Percentiles rank a stretch among this genome's conserved stretches.
Conservation (phyloP, 2,888 invertebrate genomes). For the Leucozona laternaria region DNA sequence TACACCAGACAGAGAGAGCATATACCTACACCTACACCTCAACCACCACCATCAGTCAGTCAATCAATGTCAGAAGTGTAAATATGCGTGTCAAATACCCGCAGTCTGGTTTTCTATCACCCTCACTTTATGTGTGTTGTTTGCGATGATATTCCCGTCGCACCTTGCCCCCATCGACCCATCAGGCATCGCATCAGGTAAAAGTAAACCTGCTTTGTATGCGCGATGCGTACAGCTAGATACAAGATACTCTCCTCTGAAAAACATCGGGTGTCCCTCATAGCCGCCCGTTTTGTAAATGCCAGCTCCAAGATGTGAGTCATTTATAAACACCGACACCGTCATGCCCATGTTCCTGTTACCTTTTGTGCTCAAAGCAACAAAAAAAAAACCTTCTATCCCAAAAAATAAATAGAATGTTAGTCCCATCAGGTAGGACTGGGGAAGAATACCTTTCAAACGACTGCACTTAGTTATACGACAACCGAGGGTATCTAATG, state of each 20-base stretch:
- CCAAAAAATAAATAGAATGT: constrained; percentile 17
- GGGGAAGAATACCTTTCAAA: constrained; percentile 32
- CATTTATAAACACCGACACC: constrained; percentile 46
- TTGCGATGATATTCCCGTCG: constrained; percentile 38
- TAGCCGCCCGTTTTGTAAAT: constrained; percentile 24
- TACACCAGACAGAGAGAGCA: background rate
- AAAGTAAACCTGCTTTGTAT: constrained; percentile 52
- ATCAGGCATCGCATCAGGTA: background rate
- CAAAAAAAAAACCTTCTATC: constrained; percentile 11
- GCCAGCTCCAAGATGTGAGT: constrained; percentile 53
- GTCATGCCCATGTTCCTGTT: background rate
- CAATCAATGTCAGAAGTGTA: constrained; percentile 75
- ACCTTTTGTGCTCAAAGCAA: background rate
- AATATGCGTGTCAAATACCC: constrained; percentile 75
- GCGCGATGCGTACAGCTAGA: constrained; percentile 43
- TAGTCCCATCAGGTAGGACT: background rate
- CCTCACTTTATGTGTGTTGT: constrained; percentile 47
- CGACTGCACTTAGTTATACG: constrained; percentile 56
- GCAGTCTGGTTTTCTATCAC: constrained; percentile 60
- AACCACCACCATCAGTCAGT: constrained; percentile 46
- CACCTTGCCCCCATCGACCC: constrained; percentile 37
- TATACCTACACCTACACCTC: background rate
- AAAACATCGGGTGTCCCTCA: constrained; percentile 19
- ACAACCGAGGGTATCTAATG: constrained; percentile 44
- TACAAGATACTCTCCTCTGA: constrained; percentile 8